Base-by-base conservation (phyloP, 2,888 invertebrate genomes). In the Drosophila eohydei region DNA sequence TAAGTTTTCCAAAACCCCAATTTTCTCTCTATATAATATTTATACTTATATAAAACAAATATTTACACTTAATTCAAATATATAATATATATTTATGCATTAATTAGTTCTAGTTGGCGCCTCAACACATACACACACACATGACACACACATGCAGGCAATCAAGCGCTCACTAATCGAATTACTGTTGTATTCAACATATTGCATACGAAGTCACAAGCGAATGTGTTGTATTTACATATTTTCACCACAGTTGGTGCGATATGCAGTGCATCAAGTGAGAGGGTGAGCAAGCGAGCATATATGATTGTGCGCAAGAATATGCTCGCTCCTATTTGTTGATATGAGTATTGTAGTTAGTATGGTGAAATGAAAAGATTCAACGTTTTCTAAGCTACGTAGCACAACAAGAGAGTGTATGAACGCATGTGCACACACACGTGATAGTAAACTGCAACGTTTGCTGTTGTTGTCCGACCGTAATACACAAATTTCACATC, bases 31-130 rank as follows among this genome's bases (percentile, higher is more conserved):
- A 30, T 16, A 46, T 21, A 69, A 60, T 38, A 58, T 56, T 64
- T 54, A 57, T 59, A 64, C 46, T 52, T 71, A 69, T 55, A 64
- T 51, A 26, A 67, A 72, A 65, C 38, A 59, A 63, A 68, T 72
- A 58, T 48, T 58, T 61, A 61, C 44, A 54, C 54, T 54, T 38
- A 77, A 52, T 50, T 67, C 44, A 59, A 61, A 55, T 40, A 44
- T 40, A 38, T 26, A 26, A 66, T 38, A 59, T 68, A 32, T 71
- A 56, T 56, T 56, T 56, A 71, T 71, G 56, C 52, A 71, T 78
- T 68, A 74, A 71, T 78, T 68, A 74, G 74, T 56, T 64, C 28
- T 79, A 74, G 48, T 57, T 51, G 63, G 54, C 54, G 63, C 54
- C 73, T 66, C 54, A 7, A 40, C 36, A n/a, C 40, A 28, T 8